Conservation (phyloP, 2,797 vertebrate species). For the Poecilia picta region DNA sequence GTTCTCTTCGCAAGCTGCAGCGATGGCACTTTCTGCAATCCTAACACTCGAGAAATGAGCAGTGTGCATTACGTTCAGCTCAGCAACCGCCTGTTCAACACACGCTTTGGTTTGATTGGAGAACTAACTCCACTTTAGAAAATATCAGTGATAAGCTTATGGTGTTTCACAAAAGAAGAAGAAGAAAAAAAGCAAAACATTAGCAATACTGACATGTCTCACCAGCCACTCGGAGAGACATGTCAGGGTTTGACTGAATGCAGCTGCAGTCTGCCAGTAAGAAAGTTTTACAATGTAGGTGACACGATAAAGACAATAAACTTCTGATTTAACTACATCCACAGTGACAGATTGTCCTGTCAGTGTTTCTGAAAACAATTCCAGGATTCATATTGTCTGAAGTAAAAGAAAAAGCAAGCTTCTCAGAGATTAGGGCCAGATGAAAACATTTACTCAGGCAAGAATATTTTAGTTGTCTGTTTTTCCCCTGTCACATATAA, state of each 20-base stretch:
- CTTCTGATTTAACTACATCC: neutral
- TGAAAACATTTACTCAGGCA: neutral
- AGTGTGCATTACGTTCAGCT: slow-evolving; percentile 19
- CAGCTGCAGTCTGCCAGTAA: neutral
- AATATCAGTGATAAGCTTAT: neutral
- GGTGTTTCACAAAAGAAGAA: neutral
- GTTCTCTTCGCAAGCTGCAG: slow-evolving; percentile 58
- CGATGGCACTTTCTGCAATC: slow-evolving; percentile 61
- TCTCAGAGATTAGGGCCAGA: neutral
- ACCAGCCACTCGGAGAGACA: neutral
- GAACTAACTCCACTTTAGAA: neutral
- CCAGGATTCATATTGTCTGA: neutral
- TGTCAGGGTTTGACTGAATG: neutral
- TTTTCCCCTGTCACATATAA: neutral
- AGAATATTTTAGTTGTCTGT: neutral
- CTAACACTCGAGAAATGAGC: slow-evolving; percentile 33
- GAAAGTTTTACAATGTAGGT: neutral
- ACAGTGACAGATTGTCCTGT: neutral
- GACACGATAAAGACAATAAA: neutral
- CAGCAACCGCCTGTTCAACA: slow-evolving; percentile 3
- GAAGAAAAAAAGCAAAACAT: neutral
- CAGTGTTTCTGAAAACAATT: neutral
- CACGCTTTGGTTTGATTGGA: neutral
- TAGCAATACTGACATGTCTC: no score
- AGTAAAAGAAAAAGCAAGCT: neutral